Base-by-base conservation (phyloP, 2,113 vertebrate genomes). In the Terrapene triunguis region DNA sequence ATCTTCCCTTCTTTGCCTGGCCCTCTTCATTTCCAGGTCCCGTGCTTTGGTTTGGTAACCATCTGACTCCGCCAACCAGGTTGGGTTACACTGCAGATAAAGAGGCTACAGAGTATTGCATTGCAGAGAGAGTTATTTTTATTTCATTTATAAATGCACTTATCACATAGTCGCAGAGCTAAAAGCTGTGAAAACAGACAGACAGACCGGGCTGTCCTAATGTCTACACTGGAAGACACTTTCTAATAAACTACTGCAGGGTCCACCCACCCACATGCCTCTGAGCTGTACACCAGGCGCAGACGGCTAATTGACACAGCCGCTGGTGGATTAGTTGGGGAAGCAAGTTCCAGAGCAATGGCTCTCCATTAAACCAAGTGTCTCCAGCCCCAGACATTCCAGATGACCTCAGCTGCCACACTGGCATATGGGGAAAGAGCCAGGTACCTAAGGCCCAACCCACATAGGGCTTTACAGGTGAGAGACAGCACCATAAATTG, bases 81-180 rank as follows among this genome's bases (percentile, higher is more conserved):
- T 25, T 76, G 38, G 42, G 10, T 76, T 42, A 27, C 38, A 22
- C 12, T 13, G 24, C 69, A 12, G 12, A 44, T 8, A 5, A 44
- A 42, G 72, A 44, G 10, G 22, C n/a, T 1, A 0, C 50, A 6
- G 35, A 80, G 10, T 0, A 6, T 51, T 13, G 29, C 0, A 1
- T n/a, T 48, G 25, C 44, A 53, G 74, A 6, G 38, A 32, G 72
- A 84, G 47, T 16, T 2, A 21, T 62, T 21, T 1, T 38, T 59
- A 38, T 35, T 85, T 54, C 1, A 0, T 25, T 38, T 32, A 42
- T 32, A 84, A 88, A 88, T 5, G 24, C 5, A 22, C 7, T 65
- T 32, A n/a, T 16, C 62, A 65, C 53, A 22, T 2, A 25, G 62
- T 47, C 51, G 2, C 2, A 6, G 25, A 24, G 44, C 5, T 14